Evolutionary conservation across 35 echinoderm and acorn worm genomes (phyloP).

Genomic region (Chiridota heheva): DNA sequence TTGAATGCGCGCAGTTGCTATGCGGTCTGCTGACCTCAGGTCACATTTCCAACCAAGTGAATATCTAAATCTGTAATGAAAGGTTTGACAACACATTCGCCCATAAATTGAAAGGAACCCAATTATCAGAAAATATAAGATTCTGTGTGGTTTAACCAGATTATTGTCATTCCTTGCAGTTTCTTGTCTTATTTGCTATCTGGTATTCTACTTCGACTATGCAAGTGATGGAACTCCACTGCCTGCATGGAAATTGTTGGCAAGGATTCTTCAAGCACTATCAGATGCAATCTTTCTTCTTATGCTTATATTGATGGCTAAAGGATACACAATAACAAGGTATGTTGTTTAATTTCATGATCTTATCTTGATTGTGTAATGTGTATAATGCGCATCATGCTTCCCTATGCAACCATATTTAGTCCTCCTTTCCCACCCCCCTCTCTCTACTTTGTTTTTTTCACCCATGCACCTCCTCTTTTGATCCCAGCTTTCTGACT

Average conservation of each 20-base stretch:
- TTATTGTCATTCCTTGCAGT: slow-evolving; percentile 74
- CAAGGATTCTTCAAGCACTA: slow-evolving; percentile 43
- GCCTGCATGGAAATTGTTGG: slow-evolving; percentile 28
- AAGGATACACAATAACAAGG: slow-evolving; percentile 97
- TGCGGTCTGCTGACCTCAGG: too few species aligned
- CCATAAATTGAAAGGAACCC: background rate
- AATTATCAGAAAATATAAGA: background rate
- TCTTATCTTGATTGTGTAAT: background rate
- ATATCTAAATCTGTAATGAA: too few species aligned
- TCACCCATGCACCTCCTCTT: too few species aligned
- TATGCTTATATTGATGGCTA: slow-evolving; percentile 93
- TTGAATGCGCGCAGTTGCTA: too few species aligned
- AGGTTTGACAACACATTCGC: background rate
- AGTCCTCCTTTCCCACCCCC: too few species aligned
- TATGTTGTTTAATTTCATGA: slow-evolving; percentile 11
- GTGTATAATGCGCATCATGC: background rate
- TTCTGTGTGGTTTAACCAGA: too few species aligned
- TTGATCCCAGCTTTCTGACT: too few species aligned
- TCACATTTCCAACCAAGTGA: too few species aligned
- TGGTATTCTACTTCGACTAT: slow-evolving; percentile 84
- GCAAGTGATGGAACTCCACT: slow-evolving; percentile 60
- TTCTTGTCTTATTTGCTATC: slow-evolving; percentile 48
- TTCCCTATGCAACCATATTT: too few species aligned
- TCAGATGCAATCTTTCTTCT: slow-evolving; percentile 81
- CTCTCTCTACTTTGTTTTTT: too few species aligned